Base-by-base conservation (phyloP, 2,113 vertebrate species). In the Sinocyclocheilus rhinocerous region DNA sequence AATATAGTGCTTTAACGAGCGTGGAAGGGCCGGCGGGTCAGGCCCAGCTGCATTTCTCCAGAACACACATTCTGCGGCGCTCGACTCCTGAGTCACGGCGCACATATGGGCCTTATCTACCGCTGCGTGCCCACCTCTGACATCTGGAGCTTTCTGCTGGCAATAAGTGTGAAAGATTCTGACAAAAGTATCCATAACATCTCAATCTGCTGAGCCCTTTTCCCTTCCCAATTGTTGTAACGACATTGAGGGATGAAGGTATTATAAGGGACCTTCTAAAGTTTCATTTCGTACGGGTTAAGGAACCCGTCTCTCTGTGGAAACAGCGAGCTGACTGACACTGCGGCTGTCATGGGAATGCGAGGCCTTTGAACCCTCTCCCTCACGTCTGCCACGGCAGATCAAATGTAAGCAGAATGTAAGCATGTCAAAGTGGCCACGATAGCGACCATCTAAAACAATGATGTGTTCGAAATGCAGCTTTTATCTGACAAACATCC, bases 101-200 rank as follows among this genome's bases (percentile, higher is more conserved):
- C 77, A 75, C 85, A 72, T 57, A 33, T 80, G 69, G 72, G 26
- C 29, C 78, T 81, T 55, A 86, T 82, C 85, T 81, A 82, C 72
- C 57, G 61, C 63, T 82, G 69, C 59, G 20, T 82, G 69, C 15
- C 39, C 69, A 81, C 57, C 29, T 83, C 78, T 82, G 50, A 86
- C 79, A 83, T 67, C 85, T 76, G 79, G 67, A 65, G 79, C 85
- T 67, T 70, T 81, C 52, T 13, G 52, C 83, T 48, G 57, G 55
- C 57, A 85, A 13, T 22, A 2, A 33, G 63, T 78, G 81, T 72
- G 81, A 83, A 55, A 83, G 67, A 83, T 69, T 72, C 48, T 52
- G 81, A 83, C 67, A 67, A 67, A 81, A 67, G 22, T 67, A 81
- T 81, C 61, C n/a, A 81, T 65, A 81, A 50, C 79, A 81, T 81